phyloP scores from a whole-genome alignment of 1,140 invertebrate genomes.

The Drosophila malerkotliana region DNA sequence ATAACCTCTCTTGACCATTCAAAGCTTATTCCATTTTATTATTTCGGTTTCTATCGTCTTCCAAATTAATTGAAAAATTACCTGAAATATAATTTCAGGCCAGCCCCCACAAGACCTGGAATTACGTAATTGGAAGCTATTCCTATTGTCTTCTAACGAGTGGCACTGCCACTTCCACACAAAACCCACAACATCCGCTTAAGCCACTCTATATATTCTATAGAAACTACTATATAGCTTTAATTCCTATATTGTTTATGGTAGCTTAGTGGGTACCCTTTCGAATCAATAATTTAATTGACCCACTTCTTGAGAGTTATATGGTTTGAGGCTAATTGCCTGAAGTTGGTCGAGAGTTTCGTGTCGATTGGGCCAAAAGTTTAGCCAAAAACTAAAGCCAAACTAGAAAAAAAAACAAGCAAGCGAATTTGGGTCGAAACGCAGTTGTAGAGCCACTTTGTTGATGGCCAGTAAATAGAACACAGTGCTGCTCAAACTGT shows the following conservation, averaged over 20 bases:
- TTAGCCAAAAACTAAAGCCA: slow-evolving; percentile 3
- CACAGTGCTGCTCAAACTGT: slow-evolving; percentile 45
- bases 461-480: slow-evolving; percentile 37
- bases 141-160: slow-evolving; percentile 31
- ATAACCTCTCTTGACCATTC: slow-evolving; percentile 8
- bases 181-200: slow-evolving; percentile 37
- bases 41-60: slow-evolving; percentile 12
- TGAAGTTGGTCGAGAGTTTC: slow-evolving; percentile 29
- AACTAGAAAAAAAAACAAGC: slow-evolving; percentile 9
- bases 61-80: slow-evolving; percentile 49
- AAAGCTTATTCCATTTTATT: neutral
- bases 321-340: slow-evolving; percentile 41
- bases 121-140: slow-evolving; percentile 42
- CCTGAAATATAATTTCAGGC: slow-evolving; percentile 25
- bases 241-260: neutral
- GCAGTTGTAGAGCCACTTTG: slow-evolving; percentile 26
- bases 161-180: slow-evolving; percentile 13
- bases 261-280: neutral
- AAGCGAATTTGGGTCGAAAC: slow-evolving; percentile 34
- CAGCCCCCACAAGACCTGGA: slow-evolving; percentile 23
- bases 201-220: neutral
- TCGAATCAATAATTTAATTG: slow-evolving; percentile 57
- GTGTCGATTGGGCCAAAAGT: slow-evolving; percentile 32
- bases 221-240: no score
- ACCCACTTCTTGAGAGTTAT: slow-evolving; percentile 35